Evolutionary conservation across 1,140 invertebrate genomes (phyloP), one percentile per base, ranked within the genome.

Genomic region (Diorhabda sublineata): DNA sequence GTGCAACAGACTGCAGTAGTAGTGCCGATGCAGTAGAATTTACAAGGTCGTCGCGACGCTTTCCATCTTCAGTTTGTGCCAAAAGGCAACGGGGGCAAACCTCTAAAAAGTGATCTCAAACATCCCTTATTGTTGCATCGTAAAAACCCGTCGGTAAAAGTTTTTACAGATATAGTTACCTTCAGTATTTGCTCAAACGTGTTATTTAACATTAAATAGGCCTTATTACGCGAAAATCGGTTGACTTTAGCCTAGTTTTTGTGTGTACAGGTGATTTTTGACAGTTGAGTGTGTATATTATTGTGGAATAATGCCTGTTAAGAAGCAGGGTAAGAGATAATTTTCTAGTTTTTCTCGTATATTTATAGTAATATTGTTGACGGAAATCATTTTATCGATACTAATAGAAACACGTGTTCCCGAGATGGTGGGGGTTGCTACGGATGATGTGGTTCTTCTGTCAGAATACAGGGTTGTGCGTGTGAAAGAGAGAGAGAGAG

Each of bases 21-120:
- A 26, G 26, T 26, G 1, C 26, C 26, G 26, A 26, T 26, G 26
- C 26, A 26, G 26, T 26, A 26, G 26, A 26, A 26, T 56, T 26
- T 5, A 64, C n/a, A 56, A 42, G 63, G 58, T 42, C 65, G 65
- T 67, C 65, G 58, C 65, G 65, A 67, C 65, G 65, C 63, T 64
- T 52, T 67, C 58, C 8, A 58, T 60, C 58, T 60, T 56, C 58
- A 67, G 65, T 67, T 67, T 67, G 44, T 60, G 57, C 57, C 65
- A 67, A 60, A 67, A 58, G 65, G 65, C 65, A 67, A 59, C 26
- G 65, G 57, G 58, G 65, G 8, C 45, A 45, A 61, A 8, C 43
- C 58, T 45, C 5, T 60, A 42, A 45, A 60, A 60, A 67, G n/a
- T 60, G 43, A 45, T 41, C 58, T 47, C 45, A 60, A 41, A 43